Base-by-base conservation (phyloP, 64 coral and sea anemone genomes). In the Porites lutea region DNA sequence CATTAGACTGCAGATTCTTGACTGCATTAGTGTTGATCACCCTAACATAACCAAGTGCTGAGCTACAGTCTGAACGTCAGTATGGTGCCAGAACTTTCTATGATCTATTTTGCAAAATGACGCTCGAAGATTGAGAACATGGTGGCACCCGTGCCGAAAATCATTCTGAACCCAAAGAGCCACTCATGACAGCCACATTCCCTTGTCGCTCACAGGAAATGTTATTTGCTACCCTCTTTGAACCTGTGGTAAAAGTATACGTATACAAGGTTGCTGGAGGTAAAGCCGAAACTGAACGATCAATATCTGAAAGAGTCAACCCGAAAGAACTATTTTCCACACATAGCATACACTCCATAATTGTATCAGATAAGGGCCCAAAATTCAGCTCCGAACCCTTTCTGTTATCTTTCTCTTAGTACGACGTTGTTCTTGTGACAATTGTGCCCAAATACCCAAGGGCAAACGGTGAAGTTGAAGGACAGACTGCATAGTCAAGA, bases 81-180 rank as follows among this genome's bases (percentile, higher is more conserved):
- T 90, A 54, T 94, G 87, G 93, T 94, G 93, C 93, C 93, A 50
- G 93, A 77, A n/a, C 58, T 90, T 23, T 71, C 93, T 20, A 75
- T 11, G 8, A 10, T 37, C 27, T 37, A 37, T 37, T 37, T 37
- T 37, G 27, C 27, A 37, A 37, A 37, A 37, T 37, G 27, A 37
- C 27, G 27, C 27, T 37, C 27, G 27, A 37, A 65, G 6, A 86
- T 90, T 50, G 77, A 75, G 5, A 65, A 61, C 48, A 72, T 86
- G 37, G 93, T 90, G 11, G 75, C 87, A 19, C 93, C 22, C 85
- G 93, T 60, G 68, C 87, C 62, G 86, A 90, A 83, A 23, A 86
- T 19, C 53, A 69, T 12, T 59, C 93, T 85, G 71, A 60, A n/a
- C 89, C 67, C 8, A 89, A 89, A 76, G 89, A 92, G 65, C 83